Percentiles rank a stretch among this genome's conserved stretches.
Conservation (phyloP, 2,888 invertebrate genomes). For the Morinoia aosen region DNA sequence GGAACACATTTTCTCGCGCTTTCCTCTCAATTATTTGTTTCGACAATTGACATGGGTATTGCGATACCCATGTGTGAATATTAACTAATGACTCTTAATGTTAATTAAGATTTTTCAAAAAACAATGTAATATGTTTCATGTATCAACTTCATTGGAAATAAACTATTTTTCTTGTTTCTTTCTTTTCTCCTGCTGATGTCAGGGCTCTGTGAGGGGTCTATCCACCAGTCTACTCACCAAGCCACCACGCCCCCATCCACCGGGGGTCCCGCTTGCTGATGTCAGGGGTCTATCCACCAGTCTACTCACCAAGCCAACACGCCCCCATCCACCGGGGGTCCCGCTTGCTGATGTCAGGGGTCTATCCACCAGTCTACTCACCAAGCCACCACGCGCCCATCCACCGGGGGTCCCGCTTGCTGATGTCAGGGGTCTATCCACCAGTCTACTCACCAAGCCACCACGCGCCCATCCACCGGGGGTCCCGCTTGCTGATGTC, state of each 20-base stretch:
- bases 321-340: conserved; percentile 75
- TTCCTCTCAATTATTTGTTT: too few relatives aligned
- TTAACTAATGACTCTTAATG: too few relatives aligned
- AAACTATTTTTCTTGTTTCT: too few relatives aligned
- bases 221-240: conserved; percentile 70
- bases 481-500: conserved; percentile 72
- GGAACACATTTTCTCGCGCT: too few relatives aligned
- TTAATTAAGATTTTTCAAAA: too few relatives aligned
- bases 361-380: conserved; percentile 69
- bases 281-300: conserved; percentile 70
- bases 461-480: conserved; percentile 76
- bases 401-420: conserved; percentile 74
- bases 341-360: conserved; percentile 71
- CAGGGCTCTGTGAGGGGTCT: conserved; percentile 69
- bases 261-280: conserved; percentile 72
- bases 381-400: conserved; percentile 76
- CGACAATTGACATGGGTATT: too few relatives aligned
- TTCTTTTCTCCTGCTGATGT: conserved; percentile 71
- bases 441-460: conserved; percentile 73
- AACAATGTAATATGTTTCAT: too few relatives aligned
- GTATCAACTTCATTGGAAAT: too few relatives aligned
- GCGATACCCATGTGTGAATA: too few relatives aligned
- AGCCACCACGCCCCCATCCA: conserved; percentile 77
- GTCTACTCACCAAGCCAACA: conserved; percentile 75
- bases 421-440: conserved; percentile 71